Base-by-base conservation (phyloP, 2,113 vertebrate species). In the Echinops telfairi region DNA sequence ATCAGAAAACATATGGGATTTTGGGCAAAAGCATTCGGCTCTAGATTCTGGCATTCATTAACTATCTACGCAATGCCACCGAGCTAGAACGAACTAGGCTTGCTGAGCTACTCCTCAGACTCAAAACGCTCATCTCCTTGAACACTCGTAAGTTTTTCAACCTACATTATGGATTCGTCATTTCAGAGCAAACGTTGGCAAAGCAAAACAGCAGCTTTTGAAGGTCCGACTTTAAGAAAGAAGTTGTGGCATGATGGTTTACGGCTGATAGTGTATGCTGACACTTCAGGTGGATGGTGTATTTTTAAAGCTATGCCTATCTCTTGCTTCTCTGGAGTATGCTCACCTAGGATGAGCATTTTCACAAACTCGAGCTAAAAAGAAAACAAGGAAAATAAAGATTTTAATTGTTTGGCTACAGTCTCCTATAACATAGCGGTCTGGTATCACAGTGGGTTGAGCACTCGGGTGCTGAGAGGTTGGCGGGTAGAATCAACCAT, bases 101-200 rank as follows among this genome's bases (percentile, higher is more conserved):
- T 68, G 20, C 19, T 81, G 20, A 66, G 15, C 70, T n/a, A 88
- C 47, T 40, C 64, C 86, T 83, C 36, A 31, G 14, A 83, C 43
- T 91, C 16, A 66, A 62, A 89, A 87, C 84, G 82, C 3, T 29
- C 62, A 88, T 47, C 43, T 88, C 84, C 16, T 60, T 77, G 62
- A 92, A 82, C 4, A 25, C 7, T 57, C n/a, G 53, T 40, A 87
- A 87, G 47, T 70, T 70, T 53, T 60, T 25, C 31, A 70, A 68
- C 0, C 57, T 82, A 76, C 90, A 80, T 86, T 23, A 88, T 31
- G 20, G 29, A 82, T 89, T 66, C 78, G 25, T 94, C 36, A 90
- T 76, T 76, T 85, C 57, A 17, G 38, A 91, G 25, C 27, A 81
- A 68, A 40, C 83, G 31, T 43, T 79, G 70, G 15, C 83, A 70